Evolutionary conservation across 2,113 vertebrate species (phyloP).

Genomic region (Spea bombifrons): DNA sequence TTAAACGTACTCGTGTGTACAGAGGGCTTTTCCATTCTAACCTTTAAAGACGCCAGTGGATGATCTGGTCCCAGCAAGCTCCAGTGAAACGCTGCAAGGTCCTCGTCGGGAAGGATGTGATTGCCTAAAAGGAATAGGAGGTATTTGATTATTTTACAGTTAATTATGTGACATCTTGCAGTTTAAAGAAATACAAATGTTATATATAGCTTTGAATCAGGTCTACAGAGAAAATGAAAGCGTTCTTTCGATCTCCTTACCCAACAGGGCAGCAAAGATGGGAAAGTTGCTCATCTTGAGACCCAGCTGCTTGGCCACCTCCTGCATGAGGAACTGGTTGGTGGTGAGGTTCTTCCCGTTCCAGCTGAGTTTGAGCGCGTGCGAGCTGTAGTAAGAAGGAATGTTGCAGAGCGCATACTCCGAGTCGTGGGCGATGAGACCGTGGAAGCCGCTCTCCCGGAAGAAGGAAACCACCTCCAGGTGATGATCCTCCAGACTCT

Average conservation of each 20-base stretch:
- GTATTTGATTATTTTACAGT: no score
- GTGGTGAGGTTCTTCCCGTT: conserved; percentile 92
- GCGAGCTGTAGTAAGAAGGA: conserved; percentile 86
- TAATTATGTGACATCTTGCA: no score
- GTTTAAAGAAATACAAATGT: no score
- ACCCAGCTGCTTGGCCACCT: conserved; percentile 86
- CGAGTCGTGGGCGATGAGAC: conserved; percentile 87
- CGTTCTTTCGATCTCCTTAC: conserved; percentile 57
- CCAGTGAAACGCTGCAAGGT: conserved; percentile 92
- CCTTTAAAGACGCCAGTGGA: conserved; percentile 89
- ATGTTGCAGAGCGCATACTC: conserved; percentile 90
- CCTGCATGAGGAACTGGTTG: conserved; percentile 87
- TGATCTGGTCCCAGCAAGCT: conserved; percentile 90
- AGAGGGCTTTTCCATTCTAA: conserved; percentile 48
- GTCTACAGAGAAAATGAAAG: no score
- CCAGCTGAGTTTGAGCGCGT: conserved; percentile 89
- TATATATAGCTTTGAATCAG: no score
- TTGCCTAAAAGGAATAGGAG: conserved; percentile 67
- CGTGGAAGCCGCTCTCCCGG: conserved; percentile 85
- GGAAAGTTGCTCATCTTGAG: conserved; percentile 84
- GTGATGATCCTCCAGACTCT: conserved; percentile 91
- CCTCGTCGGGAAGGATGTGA: conserved; percentile 92
- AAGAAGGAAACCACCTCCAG: conserved; percentile 90
- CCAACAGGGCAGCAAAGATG: conserved; percentile 85
- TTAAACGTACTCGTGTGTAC: no score